Evolutionary conservation across 2,888 invertebrate genomes (phyloP), one percentile per base, ranked within the genome.

Genomic region (Heteromyza rotundicornis): DNA sequence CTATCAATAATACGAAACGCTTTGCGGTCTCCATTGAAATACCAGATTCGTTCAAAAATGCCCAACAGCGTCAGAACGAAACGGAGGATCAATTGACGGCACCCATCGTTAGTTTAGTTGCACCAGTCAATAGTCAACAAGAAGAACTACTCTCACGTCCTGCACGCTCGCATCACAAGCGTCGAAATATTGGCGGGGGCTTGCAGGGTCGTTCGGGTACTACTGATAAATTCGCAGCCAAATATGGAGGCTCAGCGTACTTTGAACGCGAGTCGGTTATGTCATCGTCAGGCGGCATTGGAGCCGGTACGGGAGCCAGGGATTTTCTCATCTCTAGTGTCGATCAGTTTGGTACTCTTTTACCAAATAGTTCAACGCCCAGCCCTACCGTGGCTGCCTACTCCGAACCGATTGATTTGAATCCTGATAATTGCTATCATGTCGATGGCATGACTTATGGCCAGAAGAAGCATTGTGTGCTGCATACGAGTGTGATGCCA

Each of bases 401-500:
- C 57, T 79, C 77, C 1, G 83, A 83, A 63, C 75, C 77, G 2
- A 73, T 80, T n/a, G 77, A 83, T 65, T 65, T 83, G 16, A 82
- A 83, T 75, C 82, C 83, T 1, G 79, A 82, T 49, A 74, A 80
- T 44, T 83, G 83, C 60, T 82, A 81, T 62, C 70, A 73, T 20
- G 78, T 83, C 1, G 78, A 79, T 23, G 83, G 81, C 7, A 64
- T 83, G 47, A 74, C 76, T 16, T 79, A 80, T 61, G 82, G 82
- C 0, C 83, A 83, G 59, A 82, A 80, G 64, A 83, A 80, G 62
- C 73, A 80, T 24, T 83, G 83, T 52, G 78, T 80, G 1, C 60
- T 81, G 60, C 78, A 83, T 66, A 82, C 83, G 0, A 80, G 76
- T 64, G 80, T 83, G 22, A 83, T 83, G 83, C 83, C 83, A 35